Conservation (phyloP, 2,113 vertebrate genomes). For the Brachypodius melanocephalos region DNA sequence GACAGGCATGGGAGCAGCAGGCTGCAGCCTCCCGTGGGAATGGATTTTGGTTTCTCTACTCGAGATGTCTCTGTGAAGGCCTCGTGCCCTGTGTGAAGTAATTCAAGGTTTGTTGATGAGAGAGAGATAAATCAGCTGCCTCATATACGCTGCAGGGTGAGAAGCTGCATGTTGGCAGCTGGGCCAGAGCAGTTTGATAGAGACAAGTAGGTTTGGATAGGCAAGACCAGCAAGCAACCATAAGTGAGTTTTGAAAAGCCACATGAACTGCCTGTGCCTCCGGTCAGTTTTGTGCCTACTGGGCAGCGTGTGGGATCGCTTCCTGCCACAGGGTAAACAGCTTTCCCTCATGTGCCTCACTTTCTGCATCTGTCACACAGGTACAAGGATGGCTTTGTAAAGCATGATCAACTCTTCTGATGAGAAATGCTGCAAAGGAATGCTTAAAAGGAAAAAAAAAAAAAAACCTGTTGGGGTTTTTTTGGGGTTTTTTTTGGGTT, state of each 20-base stretch:
- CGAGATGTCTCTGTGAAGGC: not conserved
- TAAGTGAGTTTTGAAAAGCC: not conserved
- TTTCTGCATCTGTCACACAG: not conserved
- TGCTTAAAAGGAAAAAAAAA: not conserved
- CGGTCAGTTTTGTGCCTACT: not conserved
- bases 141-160: not conserved
- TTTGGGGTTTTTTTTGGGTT: too few species aligned
- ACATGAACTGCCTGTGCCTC: not conserved
- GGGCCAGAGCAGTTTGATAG: not conserved
- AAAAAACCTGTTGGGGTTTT: fast-evolving
- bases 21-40: not conserved
- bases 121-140: conserved; percentile 19
- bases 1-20: not conserved
- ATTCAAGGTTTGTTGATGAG: conserved; percentile 6
- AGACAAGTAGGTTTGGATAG: not conserved
- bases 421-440: not conserved
- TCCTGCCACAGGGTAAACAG: not conserved
- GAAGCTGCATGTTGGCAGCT: not conserved
- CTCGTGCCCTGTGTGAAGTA: not conserved
- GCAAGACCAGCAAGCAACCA: not conserved
- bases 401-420: not conserved
- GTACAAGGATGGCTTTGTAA: not conserved
- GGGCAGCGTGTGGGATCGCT: fast-evolving
- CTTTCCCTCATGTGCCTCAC: not conserved
- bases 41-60: not conserved